Conservation (phyloP, 2,888 invertebrate genomes). For the Bellardia bayeri region DNA sequence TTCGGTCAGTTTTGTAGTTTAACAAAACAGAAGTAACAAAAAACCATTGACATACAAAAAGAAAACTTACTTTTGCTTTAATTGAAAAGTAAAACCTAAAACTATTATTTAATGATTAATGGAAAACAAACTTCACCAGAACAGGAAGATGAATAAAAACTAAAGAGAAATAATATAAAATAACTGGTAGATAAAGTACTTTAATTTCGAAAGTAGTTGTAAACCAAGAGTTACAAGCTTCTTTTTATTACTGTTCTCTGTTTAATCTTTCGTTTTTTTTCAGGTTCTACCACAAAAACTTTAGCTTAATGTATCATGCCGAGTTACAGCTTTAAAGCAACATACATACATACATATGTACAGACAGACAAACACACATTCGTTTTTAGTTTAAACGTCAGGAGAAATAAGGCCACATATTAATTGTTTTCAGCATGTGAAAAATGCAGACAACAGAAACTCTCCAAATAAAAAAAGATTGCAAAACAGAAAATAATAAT, state of each 20-base stretch:
- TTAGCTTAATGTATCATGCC: neutral
- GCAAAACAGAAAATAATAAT: neutral
- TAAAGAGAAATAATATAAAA: neutral
- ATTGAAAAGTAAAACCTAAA: slow-evolving; percentile 65
- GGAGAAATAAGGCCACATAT: slow-evolving; percentile 51
- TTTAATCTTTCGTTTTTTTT: neutral
- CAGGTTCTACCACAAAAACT: neutral
- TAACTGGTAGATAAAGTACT: neutral
- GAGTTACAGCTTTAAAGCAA: neutral
- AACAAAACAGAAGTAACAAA: neutral
- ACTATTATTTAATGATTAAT: slow-evolving; percentile 53
- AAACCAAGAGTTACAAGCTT: slow-evolving; percentile 16
- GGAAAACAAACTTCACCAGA: neutral
- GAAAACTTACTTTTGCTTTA: slow-evolving; percentile 59
- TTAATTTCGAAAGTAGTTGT: slow-evolving; percentile 47
- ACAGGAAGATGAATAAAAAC: slow-evolving; percentile 1
- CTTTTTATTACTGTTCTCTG: neutral
- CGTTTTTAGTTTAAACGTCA: slow-evolving; percentile 21
- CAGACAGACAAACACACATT: slow-evolving; percentile 1
- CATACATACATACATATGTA: slow-evolving; percentile 11
- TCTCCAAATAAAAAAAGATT: neutral
- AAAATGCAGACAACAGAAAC: neutral
- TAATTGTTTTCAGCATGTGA: slow-evolving; percentile 20
- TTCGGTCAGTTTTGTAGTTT: neutral
- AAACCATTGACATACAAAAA: slow-evolving; percentile 23